These are phyloP conservation scores for Sipha flava DNA, from an alignment of 1,140 invertebrate species.

Conservation along the genomic window DNA sequence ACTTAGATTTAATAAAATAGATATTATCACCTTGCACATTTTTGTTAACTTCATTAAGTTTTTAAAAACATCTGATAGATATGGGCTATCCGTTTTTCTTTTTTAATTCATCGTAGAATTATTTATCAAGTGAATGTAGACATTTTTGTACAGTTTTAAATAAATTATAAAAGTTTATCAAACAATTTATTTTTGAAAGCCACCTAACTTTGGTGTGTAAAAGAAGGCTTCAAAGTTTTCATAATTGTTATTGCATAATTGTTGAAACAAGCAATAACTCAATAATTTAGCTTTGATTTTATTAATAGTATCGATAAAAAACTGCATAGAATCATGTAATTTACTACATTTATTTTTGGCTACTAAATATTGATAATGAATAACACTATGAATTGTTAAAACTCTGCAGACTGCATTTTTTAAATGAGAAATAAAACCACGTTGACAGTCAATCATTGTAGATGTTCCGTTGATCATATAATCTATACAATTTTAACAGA, in stretches of 20 bases:
- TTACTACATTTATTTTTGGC: conserved; percentile 20
- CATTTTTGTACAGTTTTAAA: background rate
- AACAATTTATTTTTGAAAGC: background rate
- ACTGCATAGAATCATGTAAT: conserved; percentile 36
- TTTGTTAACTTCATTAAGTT: background rate
- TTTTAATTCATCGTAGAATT: background rate
- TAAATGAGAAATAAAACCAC: too few species aligned
- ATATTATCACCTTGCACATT: background rate
- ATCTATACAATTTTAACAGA: too few species aligned
- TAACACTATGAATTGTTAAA: too few species aligned
- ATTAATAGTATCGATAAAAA: conserved; percentile 40
- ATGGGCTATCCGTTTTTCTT: background rate
- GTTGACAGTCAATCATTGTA: too few species aligned
- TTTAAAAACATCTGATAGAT: background rate
- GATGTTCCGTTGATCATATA: too few species aligned
- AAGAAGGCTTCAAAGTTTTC: conserved; percentile 40
- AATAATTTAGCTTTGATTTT: conserved; percentile 39
- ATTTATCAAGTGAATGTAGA: background rate
- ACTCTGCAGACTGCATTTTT: too few species aligned
- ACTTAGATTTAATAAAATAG: background rate
- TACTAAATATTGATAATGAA: too few species aligned
- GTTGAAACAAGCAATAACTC: background rate
- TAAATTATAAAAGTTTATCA: background rate
- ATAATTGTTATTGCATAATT: conserved; percentile 38
- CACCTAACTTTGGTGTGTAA: conserved; percentile 17